A percentile compares a stretch with the other conserved stretches of the same genome.
Conservation (phyloP, 2,113 vertebrate species). For the Engraulis encrasicolus region DNA sequence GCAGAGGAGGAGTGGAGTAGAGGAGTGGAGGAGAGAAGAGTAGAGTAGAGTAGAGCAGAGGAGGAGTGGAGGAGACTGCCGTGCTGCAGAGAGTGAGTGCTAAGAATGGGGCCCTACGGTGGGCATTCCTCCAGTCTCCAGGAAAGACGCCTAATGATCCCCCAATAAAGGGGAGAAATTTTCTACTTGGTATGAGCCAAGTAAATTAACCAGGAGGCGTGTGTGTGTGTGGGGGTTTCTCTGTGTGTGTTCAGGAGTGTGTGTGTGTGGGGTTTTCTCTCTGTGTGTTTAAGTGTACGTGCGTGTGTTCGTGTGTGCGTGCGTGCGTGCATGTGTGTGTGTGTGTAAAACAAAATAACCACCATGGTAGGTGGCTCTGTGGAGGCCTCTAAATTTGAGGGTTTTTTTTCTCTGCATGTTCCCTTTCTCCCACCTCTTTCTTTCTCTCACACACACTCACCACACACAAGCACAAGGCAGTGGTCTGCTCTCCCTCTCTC, state of each 20-base stretch:
- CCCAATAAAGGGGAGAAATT: conserved; percentile 57
- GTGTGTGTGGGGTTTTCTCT: conserved; percentile 30
- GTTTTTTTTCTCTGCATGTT: conserved; percentile 41
- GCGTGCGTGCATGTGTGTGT: conserved; percentile 19
- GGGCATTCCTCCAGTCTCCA: conserved; percentile 57
- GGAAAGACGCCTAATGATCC: conserved; percentile 61
- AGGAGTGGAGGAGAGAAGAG: no score
- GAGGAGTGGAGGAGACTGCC: no score
- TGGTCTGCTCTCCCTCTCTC: not conserved
- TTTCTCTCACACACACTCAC: no score
- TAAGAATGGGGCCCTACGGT: conserved; percentile 52
- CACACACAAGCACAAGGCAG: not conserved
- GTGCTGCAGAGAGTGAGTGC: no score
- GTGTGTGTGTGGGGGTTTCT: conserved; percentile 27
- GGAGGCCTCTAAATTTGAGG: conserved; percentile 38
- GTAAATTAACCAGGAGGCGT: conserved; percentile 54
- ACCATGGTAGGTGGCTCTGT: conserved; percentile 42
- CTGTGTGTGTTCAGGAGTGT: not conserved
- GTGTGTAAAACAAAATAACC: conserved; percentile 39
- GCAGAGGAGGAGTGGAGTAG: no score
- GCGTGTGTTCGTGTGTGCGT: not conserved
- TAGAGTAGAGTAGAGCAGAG: no score
- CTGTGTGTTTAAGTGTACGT: conserved; percentile 7
- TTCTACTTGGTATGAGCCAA: conserved; percentile 59
- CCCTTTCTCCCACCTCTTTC: conserved; percentile 53